phyloP scores from a whole-genome alignment of 2,888 invertebrate genomes.

The Cheiracanthium punctorium region DNA sequence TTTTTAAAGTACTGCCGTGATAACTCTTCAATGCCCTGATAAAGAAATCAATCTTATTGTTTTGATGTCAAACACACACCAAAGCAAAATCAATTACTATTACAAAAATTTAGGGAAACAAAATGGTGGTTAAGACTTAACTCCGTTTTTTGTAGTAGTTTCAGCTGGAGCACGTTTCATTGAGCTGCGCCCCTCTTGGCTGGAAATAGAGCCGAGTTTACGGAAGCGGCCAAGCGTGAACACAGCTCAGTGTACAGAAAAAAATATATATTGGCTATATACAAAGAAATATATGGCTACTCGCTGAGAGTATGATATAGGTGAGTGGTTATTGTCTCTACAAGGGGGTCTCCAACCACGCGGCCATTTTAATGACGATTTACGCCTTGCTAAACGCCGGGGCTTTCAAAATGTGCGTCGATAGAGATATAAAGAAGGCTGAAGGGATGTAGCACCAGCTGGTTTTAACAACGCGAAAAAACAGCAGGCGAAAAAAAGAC shows the following conservation, averaged over 20 bases:
- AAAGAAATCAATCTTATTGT: too few species aligned
- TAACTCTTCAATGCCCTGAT: too few species aligned
- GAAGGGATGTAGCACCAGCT: conserved; percentile 42
- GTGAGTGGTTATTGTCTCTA: conserved; percentile 63
- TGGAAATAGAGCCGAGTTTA: background rate
- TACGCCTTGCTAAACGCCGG: conserved; percentile 64
- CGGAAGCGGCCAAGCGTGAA: conserved; percentile 11
- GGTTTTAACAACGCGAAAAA: conserved; percentile 61
- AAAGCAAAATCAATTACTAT: too few species aligned
- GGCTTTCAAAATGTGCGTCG: conserved; percentile 58
- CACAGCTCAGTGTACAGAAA: conserved; percentile 1
- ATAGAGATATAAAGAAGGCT: conserved; percentile 53
- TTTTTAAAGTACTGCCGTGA: too few species aligned
- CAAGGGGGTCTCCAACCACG: conserved; percentile 51
- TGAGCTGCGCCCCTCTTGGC: conserved; percentile 20
- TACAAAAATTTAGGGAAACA: too few species aligned
- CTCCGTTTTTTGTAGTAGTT: background rate
- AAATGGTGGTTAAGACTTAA: background rate
- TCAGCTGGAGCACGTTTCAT: conserved; percentile 36
- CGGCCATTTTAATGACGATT: conserved; percentile 66
- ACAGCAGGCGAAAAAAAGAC: background rate
- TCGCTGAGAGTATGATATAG: conserved; percentile 42
- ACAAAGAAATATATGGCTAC: conserved; percentile 21
- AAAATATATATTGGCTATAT: conserved; percentile 10
- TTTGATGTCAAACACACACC: too few species aligned